Conservation (phyloP, 2,113 vertebrate species). For the Xiphophorus hellerii region DNA sequence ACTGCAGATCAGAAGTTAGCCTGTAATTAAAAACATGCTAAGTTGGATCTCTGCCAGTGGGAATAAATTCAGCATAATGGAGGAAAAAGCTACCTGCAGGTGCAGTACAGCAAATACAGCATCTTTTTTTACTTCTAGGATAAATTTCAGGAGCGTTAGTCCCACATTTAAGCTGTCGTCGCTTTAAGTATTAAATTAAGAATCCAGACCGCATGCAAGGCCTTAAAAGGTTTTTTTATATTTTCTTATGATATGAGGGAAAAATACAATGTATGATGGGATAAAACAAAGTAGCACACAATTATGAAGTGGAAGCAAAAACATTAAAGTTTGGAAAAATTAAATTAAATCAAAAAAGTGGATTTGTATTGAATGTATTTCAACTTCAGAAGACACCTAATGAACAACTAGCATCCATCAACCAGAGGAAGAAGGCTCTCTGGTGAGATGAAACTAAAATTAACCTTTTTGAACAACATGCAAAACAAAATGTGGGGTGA, state of each 20-base stretch:
- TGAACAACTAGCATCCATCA: no score
- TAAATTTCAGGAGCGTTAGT: neutral
- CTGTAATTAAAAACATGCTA: constrained; percentile 60
- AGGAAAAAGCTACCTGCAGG: constrained; percentile 45
- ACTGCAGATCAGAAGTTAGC: constrained; percentile 40
- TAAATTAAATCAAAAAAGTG: neutral
- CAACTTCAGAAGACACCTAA: neutral
- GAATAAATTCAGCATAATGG: constrained; percentile 49
- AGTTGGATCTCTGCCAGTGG: constrained; percentile 44
- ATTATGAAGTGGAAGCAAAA: neutral
- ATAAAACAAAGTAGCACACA: no score
- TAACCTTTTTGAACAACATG: neutral
- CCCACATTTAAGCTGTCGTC: neutral
- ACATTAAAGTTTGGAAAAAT: neutral
- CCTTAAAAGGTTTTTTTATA: neutral
- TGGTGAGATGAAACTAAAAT: neutral
- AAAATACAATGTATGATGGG: no score
- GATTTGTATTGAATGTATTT: neutral
- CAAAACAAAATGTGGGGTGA: neutral
- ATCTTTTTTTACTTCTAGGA: neutral
- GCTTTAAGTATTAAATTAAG: constrained; percentile 7
- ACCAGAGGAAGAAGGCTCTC: no score
- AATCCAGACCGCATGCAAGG: constrained; percentile 3
- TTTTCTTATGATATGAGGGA: no score
- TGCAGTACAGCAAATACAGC: constrained; percentile 23